Base-by-base conservation (phyloP, 2,113 vertebrate genomes). In the Turnix velox region DNA sequence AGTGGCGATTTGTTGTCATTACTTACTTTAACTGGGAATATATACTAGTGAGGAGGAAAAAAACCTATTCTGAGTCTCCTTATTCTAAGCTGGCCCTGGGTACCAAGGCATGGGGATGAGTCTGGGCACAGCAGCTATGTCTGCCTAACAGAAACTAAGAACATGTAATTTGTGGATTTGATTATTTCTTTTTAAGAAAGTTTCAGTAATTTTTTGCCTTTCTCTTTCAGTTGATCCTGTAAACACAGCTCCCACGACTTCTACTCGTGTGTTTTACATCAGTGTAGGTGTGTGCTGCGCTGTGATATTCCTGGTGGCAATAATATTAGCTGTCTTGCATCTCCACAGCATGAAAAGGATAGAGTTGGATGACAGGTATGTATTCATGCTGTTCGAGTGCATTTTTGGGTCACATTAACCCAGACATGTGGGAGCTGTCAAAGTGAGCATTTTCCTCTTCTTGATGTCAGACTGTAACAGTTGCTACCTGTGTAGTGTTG, bases 311-410 rank as follows among this genome's bases (percentile, higher is more conserved):
- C 98, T 99, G 28, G 99, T 99, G 96, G 99, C 99, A 96, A 99
- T 99, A 94, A 98, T 99, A 96, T 94, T 99, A 82, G 99, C 99
- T 63, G 98, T 99, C 96, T 97, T 99, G 89, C 99, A 99, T 97
- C 98, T 99, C 92, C 99, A 99, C 98, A 99, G 99, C 97, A 99
- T 99, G 98, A 99, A 99, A 78, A 98, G 99, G 96, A 98, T 99
- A 92, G 99, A 99, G 96, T 95, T 99, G 97, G 99, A 99, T 96
- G 99, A 99, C 98, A 99, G 99, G 99, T 99, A 96, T 30, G 94
- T 88, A 28, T 54, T 63, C 35, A 46, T 4, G 37, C n/a, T 86
- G 51, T 74, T 33, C 54, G n/a, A 7, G 13, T 30, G 22, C 16
- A 1, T 13, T 73, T 78, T 4, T 54, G 42, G 54, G 54, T 37